A percentile compares a stretch with the other conserved stretches of the same genome.
Evolutionary conservation across 2,113 vertebrate species (phyloP).

Genomic region (Neodontobutis hainanensis): DNA sequence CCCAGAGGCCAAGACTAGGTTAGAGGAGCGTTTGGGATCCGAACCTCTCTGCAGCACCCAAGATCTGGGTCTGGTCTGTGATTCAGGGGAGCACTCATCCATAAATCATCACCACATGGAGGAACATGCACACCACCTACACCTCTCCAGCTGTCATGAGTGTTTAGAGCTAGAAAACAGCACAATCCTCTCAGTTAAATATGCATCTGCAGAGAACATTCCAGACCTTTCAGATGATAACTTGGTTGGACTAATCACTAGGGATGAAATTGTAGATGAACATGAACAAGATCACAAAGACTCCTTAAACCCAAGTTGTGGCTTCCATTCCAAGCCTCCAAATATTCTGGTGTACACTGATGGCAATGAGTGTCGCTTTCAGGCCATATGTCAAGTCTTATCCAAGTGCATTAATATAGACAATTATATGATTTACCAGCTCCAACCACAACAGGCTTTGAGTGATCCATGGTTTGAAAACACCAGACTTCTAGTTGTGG

Average conservation of each 20-base stretch:
- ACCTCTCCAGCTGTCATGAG: constrained; percentile 91
- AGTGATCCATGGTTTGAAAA: constrained; percentile 89
- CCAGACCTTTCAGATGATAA: constrained; percentile 83
- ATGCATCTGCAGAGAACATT: constrained; percentile 88
- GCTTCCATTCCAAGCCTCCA: constrained; percentile 78
- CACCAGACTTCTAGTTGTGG: constrained; percentile 84
- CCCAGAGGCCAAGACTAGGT: constrained; percentile 14
- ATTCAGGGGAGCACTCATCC: constrained; percentile 12
- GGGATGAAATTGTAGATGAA: constrained; percentile 44
- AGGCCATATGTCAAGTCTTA: constrained; percentile 73
- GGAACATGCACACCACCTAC: constrained; percentile 78
- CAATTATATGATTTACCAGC: constrained; percentile 83
- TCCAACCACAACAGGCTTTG: constrained; percentile 80
- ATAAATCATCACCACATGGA: constrained; percentile 67
- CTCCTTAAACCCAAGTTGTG: constrained; percentile 7
- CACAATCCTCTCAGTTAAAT: constrained; percentile 91
- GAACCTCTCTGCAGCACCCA: constrained; percentile 36
- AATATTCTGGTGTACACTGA: constrained; percentile 89
- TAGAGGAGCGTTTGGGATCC: constrained; percentile 53
- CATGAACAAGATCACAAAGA: background rate
- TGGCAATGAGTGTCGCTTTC: constrained; percentile 66
- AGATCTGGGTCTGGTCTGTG: background rate
- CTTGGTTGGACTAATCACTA: constrained; percentile 15
- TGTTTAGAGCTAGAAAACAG: constrained; percentile 92
- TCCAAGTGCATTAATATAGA: constrained; percentile 81